Conservation (phyloP, 2,888 invertebrate species). For the Cremastinae sp. region DNA sequence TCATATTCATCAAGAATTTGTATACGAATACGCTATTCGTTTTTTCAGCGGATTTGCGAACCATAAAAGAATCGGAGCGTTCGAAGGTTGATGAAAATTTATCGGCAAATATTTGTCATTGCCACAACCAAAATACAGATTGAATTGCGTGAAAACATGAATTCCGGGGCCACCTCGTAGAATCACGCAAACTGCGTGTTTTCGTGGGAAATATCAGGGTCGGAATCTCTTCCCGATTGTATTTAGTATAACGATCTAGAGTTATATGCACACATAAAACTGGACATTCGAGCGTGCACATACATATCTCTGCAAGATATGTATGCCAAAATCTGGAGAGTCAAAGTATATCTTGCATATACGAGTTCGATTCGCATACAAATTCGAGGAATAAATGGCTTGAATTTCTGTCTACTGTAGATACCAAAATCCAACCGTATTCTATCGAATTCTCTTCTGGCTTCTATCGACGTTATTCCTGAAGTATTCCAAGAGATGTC, state of each 20-base stretch:
- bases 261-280: not conserved
- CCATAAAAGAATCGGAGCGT: no score
- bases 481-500: constrained; percentile 43
- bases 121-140: no score
- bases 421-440: constrained; percentile 26
- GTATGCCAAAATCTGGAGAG: not conserved
- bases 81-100: no score
- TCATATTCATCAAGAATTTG: no score
- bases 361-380: constrained; percentile 1
- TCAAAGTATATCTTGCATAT: not conserved
- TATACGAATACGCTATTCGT: no score
- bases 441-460: constrained; percentile 9
- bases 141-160: no score
- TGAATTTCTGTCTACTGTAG: constrained; percentile 41
- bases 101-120: constrained; percentile 40
- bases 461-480: constrained; percentile 51
- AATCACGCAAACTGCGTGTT: constrained; percentile 27
- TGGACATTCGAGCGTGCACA: not conserved
- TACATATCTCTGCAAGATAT: not conserved
- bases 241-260: constrained; percentile 4
- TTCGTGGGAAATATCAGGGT: constrained; percentile 34
- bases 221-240: constrained; percentile 43
- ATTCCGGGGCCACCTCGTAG: not conserved
- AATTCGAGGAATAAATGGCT: constrained; percentile 45
- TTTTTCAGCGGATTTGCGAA: no score